phyloP scores from a whole-genome alignment of 2,113 vertebrate genomes.

The Nothocercus julius region DNA sequence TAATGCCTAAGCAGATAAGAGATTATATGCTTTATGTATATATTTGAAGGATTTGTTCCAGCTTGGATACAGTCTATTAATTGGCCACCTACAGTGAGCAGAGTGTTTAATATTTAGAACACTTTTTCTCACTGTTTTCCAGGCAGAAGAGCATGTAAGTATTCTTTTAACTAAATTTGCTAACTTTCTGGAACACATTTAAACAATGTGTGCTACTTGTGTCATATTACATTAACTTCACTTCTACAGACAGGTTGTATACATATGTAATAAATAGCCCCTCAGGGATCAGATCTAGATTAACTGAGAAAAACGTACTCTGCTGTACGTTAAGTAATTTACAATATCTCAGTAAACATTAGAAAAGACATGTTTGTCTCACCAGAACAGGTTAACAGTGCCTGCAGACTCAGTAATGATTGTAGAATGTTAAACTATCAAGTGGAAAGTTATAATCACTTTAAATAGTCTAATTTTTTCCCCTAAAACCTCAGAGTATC shows the following conservation, averaged over 20 bases:
- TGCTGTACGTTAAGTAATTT: constrained; percentile 79
- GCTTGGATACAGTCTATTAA: constrained; percentile 81
- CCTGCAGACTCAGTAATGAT: constrained; percentile 43
- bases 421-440: constrained; percentile 61
- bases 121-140: constrained; percentile 68
- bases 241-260: constrained; percentile 82
- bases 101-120: constrained; percentile 80
- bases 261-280: constrained; percentile 83
- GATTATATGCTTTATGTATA: constrained; percentile 85
- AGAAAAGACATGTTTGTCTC: constrained; percentile 67
- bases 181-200: constrained; percentile 84
- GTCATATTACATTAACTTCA: constrained; percentile 84
- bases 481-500: constrained; percentile 49
- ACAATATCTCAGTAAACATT: constrained; percentile 79
- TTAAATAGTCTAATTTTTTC: constrained; percentile 58
- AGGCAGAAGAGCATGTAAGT: constrained; percentile 76
- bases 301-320: constrained; percentile 76
- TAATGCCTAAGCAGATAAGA: constrained; percentile 88
- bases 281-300: constrained; percentile 80
- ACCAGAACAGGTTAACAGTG: constrained; percentile 66
- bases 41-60: constrained; percentile 83
- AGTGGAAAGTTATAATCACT: constrained; percentile 66
- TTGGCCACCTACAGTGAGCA: constrained; percentile 87
- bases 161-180: constrained; percentile 79
- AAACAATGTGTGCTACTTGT: constrained; percentile 81